These are phyloP conservation scores for Acrobeloides nanus DNA, from an alignment of 2,888 invertebrate genomes.

Conservation along the genomic window DNA sequence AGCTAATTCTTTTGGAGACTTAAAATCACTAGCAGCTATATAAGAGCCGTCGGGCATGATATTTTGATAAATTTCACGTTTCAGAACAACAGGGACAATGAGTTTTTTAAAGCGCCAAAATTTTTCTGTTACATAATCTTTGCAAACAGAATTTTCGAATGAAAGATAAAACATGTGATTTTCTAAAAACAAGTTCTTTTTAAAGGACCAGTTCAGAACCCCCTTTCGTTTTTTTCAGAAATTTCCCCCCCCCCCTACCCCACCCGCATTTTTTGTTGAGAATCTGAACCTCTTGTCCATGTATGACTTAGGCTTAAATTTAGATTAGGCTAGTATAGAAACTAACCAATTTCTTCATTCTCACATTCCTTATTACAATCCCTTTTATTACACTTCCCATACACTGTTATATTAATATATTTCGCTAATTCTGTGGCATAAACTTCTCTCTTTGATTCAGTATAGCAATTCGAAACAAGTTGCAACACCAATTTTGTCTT, in stretches of 20 bases:
- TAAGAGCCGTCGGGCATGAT: constrained; percentile 21
- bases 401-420: too few relatives aligned
- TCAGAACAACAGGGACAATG: constrained; percentile 37
- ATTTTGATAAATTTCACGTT: constrained; percentile 2
- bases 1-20: constrained; percentile 54
- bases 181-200: too few relatives aligned
- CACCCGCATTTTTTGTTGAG: too few relatives aligned
- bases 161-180: constrained; percentile 42
- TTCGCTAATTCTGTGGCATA: neutral
- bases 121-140: constrained; percentile 47
- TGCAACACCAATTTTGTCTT: constrained; percentile 1
- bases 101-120: constrained; percentile 38
- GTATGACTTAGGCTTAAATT: too few relatives aligned
- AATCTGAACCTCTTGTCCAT: too few relatives aligned
- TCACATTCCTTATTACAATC: too few relatives aligned
- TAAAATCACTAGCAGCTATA: constrained; percentile 57
- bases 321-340: too few relatives aligned
- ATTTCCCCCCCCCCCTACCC: too few relatives aligned
- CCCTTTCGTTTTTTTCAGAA: too few relatives aligned
- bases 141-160: constrained; percentile 48
- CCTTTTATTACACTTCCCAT: too few relatives aligned
- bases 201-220: too few relatives aligned
- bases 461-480: constrained; percentile 1
- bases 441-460: constrained; percentile 1
- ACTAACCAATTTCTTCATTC: too few relatives aligned